These are phyloP conservation scores for Nebria brevicollis DNA, from an alignment of 2,888 invertebrate species.

Conservation along the genomic window DNA sequence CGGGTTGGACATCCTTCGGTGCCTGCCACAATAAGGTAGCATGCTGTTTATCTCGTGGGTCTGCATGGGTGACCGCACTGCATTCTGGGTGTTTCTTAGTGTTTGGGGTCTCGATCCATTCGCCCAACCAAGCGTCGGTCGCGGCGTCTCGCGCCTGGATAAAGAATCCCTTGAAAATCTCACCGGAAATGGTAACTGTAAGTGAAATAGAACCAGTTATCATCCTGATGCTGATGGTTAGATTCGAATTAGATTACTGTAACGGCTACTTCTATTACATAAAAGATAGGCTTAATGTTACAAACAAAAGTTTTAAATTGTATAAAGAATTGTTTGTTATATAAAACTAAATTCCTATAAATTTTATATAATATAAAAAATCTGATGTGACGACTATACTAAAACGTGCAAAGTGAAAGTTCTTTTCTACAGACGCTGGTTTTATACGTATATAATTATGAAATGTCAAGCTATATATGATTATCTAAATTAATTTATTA, in stretches of 20 bases:
- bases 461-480: constrained; percentile 25
- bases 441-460: no score
- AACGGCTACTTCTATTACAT: no score
- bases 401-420: no score
- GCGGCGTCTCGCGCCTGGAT: constrained; percentile 80
- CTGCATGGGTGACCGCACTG: constrained; percentile 81
- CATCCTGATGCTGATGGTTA: background rate
- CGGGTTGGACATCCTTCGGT: constrained; percentile 69
- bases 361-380: no score
- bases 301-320: no score
- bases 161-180: constrained; percentile 84
- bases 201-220: constrained; percentile 28
- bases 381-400: no score
- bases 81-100: constrained; percentile 83
- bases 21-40: constrained; percentile 81
- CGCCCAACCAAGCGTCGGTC: constrained; percentile 79
- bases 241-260: background rate
- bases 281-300: no score
- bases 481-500: background rate
- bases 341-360: no score
- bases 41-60: constrained; percentile 77
- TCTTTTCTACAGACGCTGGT: no score
- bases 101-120: constrained; percentile 78
- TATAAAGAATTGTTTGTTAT: no score
- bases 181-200: constrained; percentile 70